Conservation (phyloP, 2,113 vertebrate species). For the Laterallus jamaicensis region DNA sequence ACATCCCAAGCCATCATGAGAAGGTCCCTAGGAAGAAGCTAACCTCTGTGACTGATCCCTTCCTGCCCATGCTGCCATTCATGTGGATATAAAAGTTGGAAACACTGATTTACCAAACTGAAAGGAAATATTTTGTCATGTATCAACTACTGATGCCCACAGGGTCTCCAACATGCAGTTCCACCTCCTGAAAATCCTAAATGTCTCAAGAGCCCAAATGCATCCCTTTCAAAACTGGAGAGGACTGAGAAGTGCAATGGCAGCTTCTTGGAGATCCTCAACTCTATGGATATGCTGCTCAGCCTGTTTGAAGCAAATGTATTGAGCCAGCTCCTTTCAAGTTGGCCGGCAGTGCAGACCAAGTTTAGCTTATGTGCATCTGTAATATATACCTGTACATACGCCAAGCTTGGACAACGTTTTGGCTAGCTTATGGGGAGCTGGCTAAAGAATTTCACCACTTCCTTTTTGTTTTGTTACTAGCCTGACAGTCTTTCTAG, state of each 20-base stretch:
- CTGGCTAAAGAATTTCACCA: conserved; percentile 21
- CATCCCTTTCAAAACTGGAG: not conserved
- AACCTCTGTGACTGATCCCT: not conserved
- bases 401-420: conserved; percentile 20
- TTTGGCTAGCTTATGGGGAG: conserved; percentile 46
- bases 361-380: not conserved
- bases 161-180: not conserved
- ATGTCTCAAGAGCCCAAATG: not conserved
- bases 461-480: conserved; percentile 34
- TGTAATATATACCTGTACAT: not conserved
- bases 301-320: not conserved
- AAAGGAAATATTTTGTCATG: not conserved
- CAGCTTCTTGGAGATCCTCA: not conserved
- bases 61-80: not conserved
- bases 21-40: not conserved
- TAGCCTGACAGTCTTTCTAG: not conserved
- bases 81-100: not conserved
- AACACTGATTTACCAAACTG: not conserved
- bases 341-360: not conserved
- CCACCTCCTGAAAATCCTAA: not conserved
- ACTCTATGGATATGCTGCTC: not conserved
- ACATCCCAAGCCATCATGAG: not conserved
- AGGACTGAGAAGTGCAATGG: not conserved
- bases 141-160: not conserved
- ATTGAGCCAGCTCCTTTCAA: not conserved